These are phyloP conservation scores for Erebia palarica DNA, from an alignment of 2,888 invertebrate species.

Conservation along the genomic window DNA sequence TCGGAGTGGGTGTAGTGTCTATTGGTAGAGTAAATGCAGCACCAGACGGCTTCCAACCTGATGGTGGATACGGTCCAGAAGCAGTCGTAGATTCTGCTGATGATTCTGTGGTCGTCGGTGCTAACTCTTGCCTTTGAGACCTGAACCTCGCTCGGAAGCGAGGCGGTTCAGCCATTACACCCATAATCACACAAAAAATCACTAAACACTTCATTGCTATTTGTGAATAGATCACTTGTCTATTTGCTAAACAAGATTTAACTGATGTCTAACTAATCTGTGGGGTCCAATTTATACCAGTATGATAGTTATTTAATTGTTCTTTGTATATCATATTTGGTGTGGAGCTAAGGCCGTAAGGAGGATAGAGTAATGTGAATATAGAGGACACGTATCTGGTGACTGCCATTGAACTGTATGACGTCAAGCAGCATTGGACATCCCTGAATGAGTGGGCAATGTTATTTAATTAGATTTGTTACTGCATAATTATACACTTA, in stretches of 20 bases:
- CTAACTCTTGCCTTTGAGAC: constrained; percentile 71
- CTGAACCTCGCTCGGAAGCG: constrained; percentile 75
- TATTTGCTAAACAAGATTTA: constrained; percentile 42
- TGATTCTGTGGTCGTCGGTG: constrained; percentile 70
- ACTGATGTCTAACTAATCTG: constrained; percentile 39
- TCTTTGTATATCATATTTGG: constrained; percentile 49
- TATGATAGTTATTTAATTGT: constrained; percentile 38
- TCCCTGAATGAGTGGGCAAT: constrained; percentile 33
- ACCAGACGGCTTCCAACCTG: constrained; percentile 74
- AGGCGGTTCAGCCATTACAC: constrained; percentile 69
- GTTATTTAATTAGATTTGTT: background rate
- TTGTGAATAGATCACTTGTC: constrained; percentile 9
- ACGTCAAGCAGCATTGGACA: constrained; percentile 46
- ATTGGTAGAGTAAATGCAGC: constrained; percentile 50
- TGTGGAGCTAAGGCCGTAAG: constrained; percentile 49
- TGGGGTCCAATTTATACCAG: constrained; percentile 39
- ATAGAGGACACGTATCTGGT: constrained; percentile 55
- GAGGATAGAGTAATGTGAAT: constrained; percentile 53
- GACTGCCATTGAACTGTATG: constrained; percentile 65
- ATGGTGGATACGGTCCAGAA: constrained; percentile 60
- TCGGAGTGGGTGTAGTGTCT: constrained; percentile 54
- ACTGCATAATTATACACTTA: background rate
- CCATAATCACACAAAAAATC: constrained; percentile 55
- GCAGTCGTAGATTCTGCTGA: constrained; percentile 63
- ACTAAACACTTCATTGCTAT: constrained; percentile 65